Percentiles rank a stretch among this genome's conserved stretches.
Conservation (phyloP, 2,113 vertebrate genomes). For the Bambusicola thoracicus region DNA sequence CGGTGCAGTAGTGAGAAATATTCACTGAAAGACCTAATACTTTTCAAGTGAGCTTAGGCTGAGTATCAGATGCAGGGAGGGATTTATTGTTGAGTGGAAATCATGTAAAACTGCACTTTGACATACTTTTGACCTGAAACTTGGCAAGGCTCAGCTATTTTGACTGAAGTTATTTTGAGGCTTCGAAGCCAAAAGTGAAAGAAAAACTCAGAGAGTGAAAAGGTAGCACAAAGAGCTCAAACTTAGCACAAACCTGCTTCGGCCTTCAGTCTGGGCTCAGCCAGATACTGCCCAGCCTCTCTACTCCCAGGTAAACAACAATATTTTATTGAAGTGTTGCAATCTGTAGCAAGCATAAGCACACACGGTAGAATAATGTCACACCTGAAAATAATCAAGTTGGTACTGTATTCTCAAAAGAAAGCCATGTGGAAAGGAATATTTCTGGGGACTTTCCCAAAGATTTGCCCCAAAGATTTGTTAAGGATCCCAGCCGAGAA, state of each 20-base stretch:
- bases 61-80: constrained; percentile 4
- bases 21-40: background rate
- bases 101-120: constrained; percentile 34
- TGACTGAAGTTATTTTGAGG: background rate
- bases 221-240: background rate
- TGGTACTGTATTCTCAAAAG: constrained; percentile 18
- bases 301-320: background rate
- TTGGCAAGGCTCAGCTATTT: constrained; percentile 22
- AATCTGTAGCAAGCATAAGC: background rate
- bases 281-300: background rate
- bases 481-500: constrained; percentile 29
- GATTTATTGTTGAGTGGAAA: background rate
- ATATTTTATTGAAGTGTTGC: background rate
- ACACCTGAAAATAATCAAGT: constrained; percentile 63
- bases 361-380: background rate
- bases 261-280: background rate
- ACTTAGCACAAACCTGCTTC: background rate
- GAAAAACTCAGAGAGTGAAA: background rate
- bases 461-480: background rate
- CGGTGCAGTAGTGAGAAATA: background rate
- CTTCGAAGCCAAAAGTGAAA: constrained; percentile 13
- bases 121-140: constrained; percentile 45
- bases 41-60: constrained; percentile 6
- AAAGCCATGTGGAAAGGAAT: background rate
- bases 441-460: background rate